phyloP scores from a whole-genome alignment of 1,140 invertebrate genomes.

The Mylabris phalerata region DNA sequence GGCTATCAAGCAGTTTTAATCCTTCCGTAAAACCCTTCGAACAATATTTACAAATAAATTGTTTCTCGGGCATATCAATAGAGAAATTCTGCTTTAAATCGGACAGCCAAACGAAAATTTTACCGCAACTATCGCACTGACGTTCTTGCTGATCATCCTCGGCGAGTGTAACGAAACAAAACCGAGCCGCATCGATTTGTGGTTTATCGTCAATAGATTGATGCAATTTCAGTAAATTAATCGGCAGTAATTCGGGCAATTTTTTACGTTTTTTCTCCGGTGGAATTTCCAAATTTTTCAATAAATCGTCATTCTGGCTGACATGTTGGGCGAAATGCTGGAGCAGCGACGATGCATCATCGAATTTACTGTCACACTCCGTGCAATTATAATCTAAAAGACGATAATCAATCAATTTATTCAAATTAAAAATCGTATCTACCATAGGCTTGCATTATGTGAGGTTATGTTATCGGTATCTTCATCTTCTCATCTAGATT shows the following conservation, averaged over 20 bases:
- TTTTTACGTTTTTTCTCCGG: conserved; percentile 5
- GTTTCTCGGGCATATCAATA: too few relatives aligned
- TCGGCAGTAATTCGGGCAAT: conserved; percentile 17
- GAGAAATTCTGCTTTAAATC: conserved; percentile 8
- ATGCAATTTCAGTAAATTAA: conserved; percentile 2
- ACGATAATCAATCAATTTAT: neutral
- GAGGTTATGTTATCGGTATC: too few relatives aligned
- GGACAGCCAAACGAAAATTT: conserved; percentile 15
- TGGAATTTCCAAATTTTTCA: conserved; percentile 1
- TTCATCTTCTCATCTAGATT: too few relatives aligned
- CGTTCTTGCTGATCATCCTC: conserved; percentile 14
- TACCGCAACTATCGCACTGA: conserved; percentile 15
- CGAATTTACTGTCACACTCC: conserved; percentile 14
- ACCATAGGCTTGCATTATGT: too few relatives aligned
- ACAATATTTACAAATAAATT: neutral
- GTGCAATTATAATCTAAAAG: conserved; percentile 20
- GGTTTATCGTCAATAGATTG: conserved; percentile 8
- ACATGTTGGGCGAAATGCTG: conserved; percentile 20
- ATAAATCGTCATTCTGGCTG: neutral
- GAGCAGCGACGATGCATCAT: conserved; percentile 12
- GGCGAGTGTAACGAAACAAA: conserved; percentile 15
- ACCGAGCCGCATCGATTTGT: conserved; percentile 17
- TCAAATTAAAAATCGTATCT: too few relatives aligned
- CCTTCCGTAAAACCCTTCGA: too few relatives aligned
- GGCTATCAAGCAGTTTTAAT: too few relatives aligned